These are phyloP conservation scores for Anabacerthia variegaticeps DNA, from an alignment of 2,797 vertebrate species.

Conservation along the genomic window DNA sequence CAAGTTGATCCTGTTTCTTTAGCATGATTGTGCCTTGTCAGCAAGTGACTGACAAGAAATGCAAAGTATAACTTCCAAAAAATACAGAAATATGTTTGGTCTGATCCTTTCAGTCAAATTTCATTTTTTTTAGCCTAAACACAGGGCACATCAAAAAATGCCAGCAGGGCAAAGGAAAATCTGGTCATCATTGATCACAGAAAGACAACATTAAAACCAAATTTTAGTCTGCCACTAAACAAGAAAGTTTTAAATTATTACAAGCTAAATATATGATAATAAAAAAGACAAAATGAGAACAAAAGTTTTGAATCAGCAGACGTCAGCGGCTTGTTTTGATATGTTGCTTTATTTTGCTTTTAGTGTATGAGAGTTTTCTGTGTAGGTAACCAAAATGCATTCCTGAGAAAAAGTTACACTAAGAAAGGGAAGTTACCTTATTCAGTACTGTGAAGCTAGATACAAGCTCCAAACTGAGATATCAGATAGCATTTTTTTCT, in stretches of 20 bases:
- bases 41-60: neutral
- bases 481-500: neutral
- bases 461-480: neutral
- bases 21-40: neutral
- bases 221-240: neutral
- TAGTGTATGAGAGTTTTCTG: neutral
- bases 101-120: neutral
- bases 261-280: neutral
- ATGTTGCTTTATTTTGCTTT: neutral
- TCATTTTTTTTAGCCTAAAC: neutral
- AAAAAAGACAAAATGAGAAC: neutral
- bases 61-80: neutral
- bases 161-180: neutral
- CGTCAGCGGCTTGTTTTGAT: neutral
- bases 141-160: neutral
- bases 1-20: neutral
- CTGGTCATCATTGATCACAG: neutral
- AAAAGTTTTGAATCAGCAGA: neutral
- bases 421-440: neutral
- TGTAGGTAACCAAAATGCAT: neutral
- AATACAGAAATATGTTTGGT: neutral
- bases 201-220: neutral
- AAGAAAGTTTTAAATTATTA: neutral
- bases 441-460: neutral
- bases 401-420: neutral